phyloP scores from a whole-genome alignment of 2,888 invertebrate genomes.

The Allolobophora icterica region DNA sequence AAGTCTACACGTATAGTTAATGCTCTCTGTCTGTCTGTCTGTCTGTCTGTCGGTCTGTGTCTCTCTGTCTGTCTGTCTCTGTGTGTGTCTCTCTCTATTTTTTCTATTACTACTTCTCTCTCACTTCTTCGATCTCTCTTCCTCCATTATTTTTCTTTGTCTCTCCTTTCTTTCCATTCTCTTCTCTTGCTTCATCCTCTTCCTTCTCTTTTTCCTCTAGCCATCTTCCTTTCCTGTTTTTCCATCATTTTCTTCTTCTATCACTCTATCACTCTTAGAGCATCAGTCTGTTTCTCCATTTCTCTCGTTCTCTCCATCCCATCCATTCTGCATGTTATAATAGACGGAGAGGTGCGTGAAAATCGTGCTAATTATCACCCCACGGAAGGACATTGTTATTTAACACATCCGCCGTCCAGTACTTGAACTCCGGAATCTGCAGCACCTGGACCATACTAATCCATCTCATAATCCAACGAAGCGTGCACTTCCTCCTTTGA shows the following conservation, averaged over 20 bases:
- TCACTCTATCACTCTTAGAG: too few species aligned
- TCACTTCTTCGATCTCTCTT: too few species aligned
- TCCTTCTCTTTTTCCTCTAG: too few species aligned
- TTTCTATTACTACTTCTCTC: too few species aligned
- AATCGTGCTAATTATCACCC: background rate
- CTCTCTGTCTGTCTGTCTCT: too few species aligned
- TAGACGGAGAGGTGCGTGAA: background rate
- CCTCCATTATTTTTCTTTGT: too few species aligned
- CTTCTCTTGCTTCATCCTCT: too few species aligned
- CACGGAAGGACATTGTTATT: background rate
- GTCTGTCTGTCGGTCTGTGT: too few species aligned
- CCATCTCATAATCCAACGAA: background rate
- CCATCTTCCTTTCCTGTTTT: background rate
- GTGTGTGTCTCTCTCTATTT: too few species aligned
- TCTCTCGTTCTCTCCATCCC: background rate
- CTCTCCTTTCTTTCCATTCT: too few species aligned
- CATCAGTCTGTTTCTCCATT: background rate
- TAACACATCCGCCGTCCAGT: background rate
- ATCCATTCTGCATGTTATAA: background rate
- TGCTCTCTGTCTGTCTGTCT: too few species aligned
- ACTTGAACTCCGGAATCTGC: background rate
- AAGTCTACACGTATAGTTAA: too few species aligned
- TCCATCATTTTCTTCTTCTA: background rate
- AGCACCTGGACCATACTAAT: slow-evolving; percentile 9
- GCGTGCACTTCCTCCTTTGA: background rate